Conservation (phyloP, 2,797 vertebrate genomes). For the Betta splendens region DNA sequence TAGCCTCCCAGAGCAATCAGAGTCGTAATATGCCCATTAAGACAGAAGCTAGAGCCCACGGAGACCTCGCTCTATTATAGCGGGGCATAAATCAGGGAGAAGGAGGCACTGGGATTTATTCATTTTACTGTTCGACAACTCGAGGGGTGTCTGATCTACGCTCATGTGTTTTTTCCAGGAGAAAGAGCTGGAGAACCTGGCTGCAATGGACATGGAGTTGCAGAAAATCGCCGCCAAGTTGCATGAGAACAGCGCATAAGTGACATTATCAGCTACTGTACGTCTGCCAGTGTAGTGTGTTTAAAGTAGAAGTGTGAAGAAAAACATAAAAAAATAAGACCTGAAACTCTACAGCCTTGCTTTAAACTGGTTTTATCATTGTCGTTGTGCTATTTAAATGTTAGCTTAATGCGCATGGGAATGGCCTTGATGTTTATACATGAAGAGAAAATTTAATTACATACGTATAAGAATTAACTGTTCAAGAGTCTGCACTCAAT, state of each 20-base stretch:
- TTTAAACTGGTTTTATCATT: conserved; percentile 41
- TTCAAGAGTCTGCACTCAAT: conserved; percentile 87
- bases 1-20: conserved; percentile 30
- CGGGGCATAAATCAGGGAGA: conserved; percentile 21
- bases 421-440: conserved; percentile 72
- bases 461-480: conserved; percentile 53
- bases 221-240: conserved; percentile 91
- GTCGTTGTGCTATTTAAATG: conserved; percentile 78
- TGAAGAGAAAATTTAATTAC: conserved; percentile 34
- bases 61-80: conserved; percentile 11
- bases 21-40: conserved; percentile 32
- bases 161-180: conserved; percentile 73
- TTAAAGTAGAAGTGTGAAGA: conserved; percentile 61
- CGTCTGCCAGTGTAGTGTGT: conserved; percentile 60
- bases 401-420: conserved; percentile 84
- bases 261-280: background rate
- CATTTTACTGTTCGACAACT: conserved; percentile 3
- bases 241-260: conserved; percentile 80
- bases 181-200: conserved; percentile 89
- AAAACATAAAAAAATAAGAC: conserved; percentile 39
- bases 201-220: conserved; percentile 90
- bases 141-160: background rate
- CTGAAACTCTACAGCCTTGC: conserved; percentile 49
- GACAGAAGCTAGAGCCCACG: conserved; percentile 6
- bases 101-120: conserved; percentile 12